These are phyloP conservation scores for Coendou prehensilis DNA, from an alignment of 2,797 vertebrate genomes.

Conservation along the genomic window DNA sequence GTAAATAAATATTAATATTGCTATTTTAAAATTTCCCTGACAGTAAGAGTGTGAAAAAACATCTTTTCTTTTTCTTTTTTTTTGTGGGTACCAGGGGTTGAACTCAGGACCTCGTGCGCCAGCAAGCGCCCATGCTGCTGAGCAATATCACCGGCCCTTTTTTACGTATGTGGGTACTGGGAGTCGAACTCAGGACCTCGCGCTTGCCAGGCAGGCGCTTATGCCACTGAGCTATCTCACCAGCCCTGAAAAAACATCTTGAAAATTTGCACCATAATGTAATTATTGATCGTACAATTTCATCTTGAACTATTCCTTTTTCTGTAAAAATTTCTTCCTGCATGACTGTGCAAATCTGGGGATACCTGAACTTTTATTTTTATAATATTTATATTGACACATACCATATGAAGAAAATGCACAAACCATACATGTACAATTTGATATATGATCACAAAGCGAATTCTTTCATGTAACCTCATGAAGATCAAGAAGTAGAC, in stretches of 20 bases:
- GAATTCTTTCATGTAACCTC: neutral
- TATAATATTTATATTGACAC: neutral
- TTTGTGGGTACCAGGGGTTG: no score
- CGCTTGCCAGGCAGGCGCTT: no score
- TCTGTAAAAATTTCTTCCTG: neutral
- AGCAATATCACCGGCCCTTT: no score
- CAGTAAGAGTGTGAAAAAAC: neutral
- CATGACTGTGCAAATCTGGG: neutral
- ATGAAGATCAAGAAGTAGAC: neutral
- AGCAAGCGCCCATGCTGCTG: no score
- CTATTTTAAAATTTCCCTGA: neutral
- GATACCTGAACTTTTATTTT: neutral
- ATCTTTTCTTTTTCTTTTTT: neutral
- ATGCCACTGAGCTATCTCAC: no score
- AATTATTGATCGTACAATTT: neutral
- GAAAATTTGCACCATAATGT: neutral
- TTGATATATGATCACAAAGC: neutral
- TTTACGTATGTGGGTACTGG: no score
- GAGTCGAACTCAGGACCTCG: no score
- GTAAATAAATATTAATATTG: neutral
- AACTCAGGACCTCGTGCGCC: no score
- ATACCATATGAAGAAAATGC: neutral
- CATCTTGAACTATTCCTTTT: neutral
- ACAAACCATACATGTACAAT: neutral
- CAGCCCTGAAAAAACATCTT: neutral